These are phyloP conservation scores for Phaonia tiefii DNA, from an alignment of 2,888 invertebrate genomes.

Conservation along the genomic window DNA sequence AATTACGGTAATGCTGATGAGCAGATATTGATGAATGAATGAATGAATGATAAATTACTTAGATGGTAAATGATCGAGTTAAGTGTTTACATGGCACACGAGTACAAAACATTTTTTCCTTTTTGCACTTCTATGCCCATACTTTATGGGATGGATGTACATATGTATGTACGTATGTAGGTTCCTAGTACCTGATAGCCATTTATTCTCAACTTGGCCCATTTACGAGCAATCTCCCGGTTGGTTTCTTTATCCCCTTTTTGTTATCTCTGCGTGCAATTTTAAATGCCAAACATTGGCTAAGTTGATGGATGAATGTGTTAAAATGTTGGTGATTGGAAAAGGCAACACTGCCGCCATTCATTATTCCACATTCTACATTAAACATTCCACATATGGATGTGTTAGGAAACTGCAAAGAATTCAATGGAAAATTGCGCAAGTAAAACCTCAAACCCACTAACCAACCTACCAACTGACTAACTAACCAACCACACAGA, in stretches of 20 bases:
- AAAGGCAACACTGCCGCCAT: constrained; percentile 62
- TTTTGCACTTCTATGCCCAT: not conserved
- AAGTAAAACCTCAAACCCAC: too few relatives aligned
- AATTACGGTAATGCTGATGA: not conserved
- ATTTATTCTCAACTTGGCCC: constrained; percentile 21
- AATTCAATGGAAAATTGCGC: too few relatives aligned
- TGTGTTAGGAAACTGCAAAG: too few relatives aligned
- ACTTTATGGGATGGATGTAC: too few relatives aligned
- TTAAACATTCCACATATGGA: constrained; percentile 35
- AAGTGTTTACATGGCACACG: constrained; percentile 46
- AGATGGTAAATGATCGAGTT: constrained; percentile 42
- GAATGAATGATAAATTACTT: constrained; percentile 49
- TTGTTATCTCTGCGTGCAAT: not conserved
- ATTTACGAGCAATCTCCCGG: constrained; percentile 14
- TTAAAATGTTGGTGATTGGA: constrained; percentile 63
- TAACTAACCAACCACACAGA: constrained; percentile 35
- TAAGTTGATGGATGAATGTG: constrained; percentile 66
- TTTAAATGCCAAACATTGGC: constrained; percentile 60
- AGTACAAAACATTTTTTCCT: constrained; percentile 10
- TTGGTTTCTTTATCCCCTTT: constrained; percentile 14
- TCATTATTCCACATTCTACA: not conserved
- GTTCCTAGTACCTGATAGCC: constrained; percentile 11
- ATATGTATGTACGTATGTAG: too few relatives aligned
- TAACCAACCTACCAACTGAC: not conserved
- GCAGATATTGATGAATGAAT: constrained; percentile 34